Percentiles rank a stretch among this genome's conserved stretches.
Evolutionary conservation across 1,140 invertebrate species (phyloP).

Genomic region (Pentalonia nigronervosa): DNA sequence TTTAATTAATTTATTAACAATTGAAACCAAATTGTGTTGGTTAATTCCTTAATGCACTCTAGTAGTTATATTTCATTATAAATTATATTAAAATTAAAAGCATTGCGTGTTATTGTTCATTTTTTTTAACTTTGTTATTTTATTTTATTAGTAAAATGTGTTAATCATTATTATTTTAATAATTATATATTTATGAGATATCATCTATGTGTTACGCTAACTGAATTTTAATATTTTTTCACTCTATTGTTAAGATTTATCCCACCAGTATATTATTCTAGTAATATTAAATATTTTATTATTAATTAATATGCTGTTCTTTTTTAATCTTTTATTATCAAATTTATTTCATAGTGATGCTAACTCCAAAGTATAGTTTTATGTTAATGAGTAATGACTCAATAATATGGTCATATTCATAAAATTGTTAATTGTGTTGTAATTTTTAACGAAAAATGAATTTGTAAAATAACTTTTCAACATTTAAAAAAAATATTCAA

Average conservation of each 20-base stretch:
- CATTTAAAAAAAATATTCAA: background rate
- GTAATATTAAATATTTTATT: background rate
- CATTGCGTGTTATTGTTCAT: background rate
- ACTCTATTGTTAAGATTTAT: background rate
- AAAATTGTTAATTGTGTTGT: background rate
- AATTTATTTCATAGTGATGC: background rate
- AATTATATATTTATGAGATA: background rate
- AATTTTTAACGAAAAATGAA: background rate
- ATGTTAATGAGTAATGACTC: background rate
- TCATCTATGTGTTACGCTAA: background rate
- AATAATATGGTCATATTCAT: background rate
- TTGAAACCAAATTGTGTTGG: background rate
- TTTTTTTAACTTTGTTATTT: slow-evolving; percentile 1
- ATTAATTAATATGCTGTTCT: background rate
- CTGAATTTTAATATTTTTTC: background rate
- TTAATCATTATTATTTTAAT: background rate
- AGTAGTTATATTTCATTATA: slow-evolving; percentile 2
- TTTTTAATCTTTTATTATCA: background rate
- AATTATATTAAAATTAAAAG: background rate
- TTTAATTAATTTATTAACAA: slow-evolving; percentile 19
- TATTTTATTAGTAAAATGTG: background rate
- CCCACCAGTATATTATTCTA: background rate
- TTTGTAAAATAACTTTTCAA: background rate
- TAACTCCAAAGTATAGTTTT: background rate
- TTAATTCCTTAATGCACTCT: background rate